Conservation (phyloP, 2,797 vertebrate species). For the Garrulus glandarius region DNA sequence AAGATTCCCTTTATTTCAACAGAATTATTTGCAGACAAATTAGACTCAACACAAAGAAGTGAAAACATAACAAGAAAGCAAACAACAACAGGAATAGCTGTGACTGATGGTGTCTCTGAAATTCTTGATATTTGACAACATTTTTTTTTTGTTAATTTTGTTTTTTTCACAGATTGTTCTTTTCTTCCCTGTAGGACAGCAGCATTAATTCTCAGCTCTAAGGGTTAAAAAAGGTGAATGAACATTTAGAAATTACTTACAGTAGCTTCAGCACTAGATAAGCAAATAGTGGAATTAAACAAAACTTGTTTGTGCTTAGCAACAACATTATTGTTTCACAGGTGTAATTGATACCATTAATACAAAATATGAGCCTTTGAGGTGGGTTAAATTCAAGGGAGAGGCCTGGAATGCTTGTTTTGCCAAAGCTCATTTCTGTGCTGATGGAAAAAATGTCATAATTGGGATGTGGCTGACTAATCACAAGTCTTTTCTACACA, state of each 20-base stretch:
- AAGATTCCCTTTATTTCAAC: neutral
- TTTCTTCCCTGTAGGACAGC: neutral
- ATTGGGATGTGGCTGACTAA: neutral
- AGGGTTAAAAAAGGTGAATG: neutral
- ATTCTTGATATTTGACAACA: neutral
- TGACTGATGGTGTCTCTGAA: neutral
- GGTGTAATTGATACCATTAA: neutral
- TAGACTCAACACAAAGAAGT: fast-evolving
- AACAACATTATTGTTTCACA: neutral
- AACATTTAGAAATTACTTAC: neutral
- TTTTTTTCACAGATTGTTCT: neutral
- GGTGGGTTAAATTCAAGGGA: neutral
- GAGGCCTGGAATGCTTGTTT: neutral
- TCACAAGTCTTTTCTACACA: neutral
- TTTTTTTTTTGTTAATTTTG: neutral
- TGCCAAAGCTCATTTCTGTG: neutral
- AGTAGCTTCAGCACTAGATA: neutral
- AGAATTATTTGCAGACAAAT: neutral
- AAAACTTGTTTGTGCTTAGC: fast-evolving
- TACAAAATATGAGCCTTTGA: neutral
- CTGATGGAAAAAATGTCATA: neutral
- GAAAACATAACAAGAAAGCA: neutral
- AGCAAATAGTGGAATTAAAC: neutral
- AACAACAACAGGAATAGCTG: fast-evolving
- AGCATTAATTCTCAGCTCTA: neutral